Evolutionary conservation across 2,797 vertebrate genomes (phyloP).

Genomic region (Dendrocincla tyrannina): DNA sequence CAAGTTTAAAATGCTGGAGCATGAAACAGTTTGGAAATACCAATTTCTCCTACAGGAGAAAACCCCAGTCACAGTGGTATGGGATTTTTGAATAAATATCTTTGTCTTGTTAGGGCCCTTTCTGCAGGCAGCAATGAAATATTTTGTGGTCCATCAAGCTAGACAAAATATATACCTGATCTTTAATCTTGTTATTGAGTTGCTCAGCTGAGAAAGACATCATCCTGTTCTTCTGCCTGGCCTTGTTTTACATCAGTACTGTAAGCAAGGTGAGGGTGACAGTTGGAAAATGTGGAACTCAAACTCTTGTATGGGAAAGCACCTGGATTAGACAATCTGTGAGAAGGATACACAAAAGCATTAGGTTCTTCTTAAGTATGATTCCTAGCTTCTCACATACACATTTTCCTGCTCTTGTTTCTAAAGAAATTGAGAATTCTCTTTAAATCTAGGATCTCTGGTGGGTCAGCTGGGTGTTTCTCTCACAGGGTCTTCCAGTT

Average conservation of each 20-base stretch:
- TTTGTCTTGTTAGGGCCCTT: not conserved
- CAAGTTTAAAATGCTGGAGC: not conserved
- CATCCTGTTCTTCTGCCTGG: not conserved
- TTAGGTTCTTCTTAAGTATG: not conserved
- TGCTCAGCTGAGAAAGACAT: not conserved
- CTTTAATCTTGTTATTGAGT: not conserved
- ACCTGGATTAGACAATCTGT: not conserved
- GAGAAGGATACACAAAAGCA: not conserved
- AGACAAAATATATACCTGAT: not conserved
- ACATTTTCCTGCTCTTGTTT: not conserved
- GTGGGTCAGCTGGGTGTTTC: not conserved
- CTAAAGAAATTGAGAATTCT: not conserved
- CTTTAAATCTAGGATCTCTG: not conserved
- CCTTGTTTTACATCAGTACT: not conserved
- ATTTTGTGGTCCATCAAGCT: not conserved
- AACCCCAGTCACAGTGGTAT: not conserved
- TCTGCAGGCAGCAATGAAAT: not conserved
- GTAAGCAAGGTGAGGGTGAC: accelerated
- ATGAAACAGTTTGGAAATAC: not conserved
- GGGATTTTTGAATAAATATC: not conserved
- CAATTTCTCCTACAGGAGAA: not conserved
- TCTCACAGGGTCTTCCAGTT: not conserved
- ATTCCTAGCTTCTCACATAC: not conserved
- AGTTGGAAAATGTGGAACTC: not conserved
- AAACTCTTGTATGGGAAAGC: not conserved